phyloP scores from a whole-genome alignment of 2,888 invertebrate species.

The Macrosiphum euphorbiae region DNA sequence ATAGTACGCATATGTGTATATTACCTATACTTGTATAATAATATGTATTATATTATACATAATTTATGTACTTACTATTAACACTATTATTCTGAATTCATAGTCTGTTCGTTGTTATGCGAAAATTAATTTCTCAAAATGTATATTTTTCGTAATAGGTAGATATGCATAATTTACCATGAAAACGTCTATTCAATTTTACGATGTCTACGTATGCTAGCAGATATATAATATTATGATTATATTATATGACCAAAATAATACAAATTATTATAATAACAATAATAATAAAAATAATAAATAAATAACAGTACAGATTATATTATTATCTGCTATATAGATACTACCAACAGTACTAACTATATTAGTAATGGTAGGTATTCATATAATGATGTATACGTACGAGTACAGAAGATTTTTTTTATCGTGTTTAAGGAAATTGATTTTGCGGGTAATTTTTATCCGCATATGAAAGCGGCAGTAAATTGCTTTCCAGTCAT shows the following conservation, averaged over 20 bases:
- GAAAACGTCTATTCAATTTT: not conserved
- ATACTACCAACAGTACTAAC: not conserved
- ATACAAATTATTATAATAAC: not conserved
- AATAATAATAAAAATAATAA: slow-evolving; percentile 7
- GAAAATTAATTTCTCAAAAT: not conserved
- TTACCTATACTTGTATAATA: too few species aligned
- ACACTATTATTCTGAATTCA: not conserved
- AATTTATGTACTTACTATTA: not conserved
- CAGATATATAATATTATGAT: not conserved
- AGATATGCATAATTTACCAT: too few species aligned
- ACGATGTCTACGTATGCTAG: not conserved
- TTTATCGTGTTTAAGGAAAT: not conserved
- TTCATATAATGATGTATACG: not conserved
- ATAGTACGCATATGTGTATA: too few species aligned
- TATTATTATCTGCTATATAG: not conserved
- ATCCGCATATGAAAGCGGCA: not conserved
- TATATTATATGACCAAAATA: not conserved
- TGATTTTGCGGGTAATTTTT: slow-evolving; percentile 13
- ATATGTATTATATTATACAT: too few species aligned
- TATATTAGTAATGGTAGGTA: not conserved
- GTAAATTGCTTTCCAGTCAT: slow-evolving; percentile 21
- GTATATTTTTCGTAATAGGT: not conserved
- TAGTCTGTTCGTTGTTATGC: not conserved
- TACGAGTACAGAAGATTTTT: not conserved
- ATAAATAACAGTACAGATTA: not conserved